Base-by-base conservation (phyloP, 2,797 vertebrate genomes). In the Pachyuromys duprasi region DNA sequence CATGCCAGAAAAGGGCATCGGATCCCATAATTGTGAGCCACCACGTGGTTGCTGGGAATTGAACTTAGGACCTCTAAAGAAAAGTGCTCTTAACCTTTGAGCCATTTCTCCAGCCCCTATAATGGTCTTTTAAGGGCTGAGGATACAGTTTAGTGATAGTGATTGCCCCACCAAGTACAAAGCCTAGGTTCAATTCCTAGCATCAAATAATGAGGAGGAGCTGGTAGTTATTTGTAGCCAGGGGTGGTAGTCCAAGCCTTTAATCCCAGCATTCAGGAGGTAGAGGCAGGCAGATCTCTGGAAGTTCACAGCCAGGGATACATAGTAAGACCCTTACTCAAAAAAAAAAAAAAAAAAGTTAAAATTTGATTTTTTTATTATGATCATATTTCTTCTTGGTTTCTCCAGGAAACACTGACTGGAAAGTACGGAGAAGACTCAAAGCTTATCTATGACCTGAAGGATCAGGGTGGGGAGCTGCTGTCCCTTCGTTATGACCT, bases 391-490 rank as follows among this genome's bases (percentile, higher is more conserved):
- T 96, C 28, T 92, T 36, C 15, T 3, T 65, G 0, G 17, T 57
- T 11, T 95, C 36, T 92, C 18, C 83, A 99, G 99, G 99, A 99
- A 98, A 99, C 99, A 0, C 84, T 99, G 95, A 99, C 97, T 0
- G 99, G 99, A 74, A 99, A 99, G 96, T 99, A 99, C 0, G 99
- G 99, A 13, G 99, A 99, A 97, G 99, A 99, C 53, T 98, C 99
- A 1, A 99, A 99, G 97, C 99, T 99, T 80, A 99, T 99, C 98
- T 99, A 99, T 0, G 99, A 99, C 97, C 98, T 99, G 91, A 99
- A 99, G 97, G 99, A 99, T 98, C 99, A 99, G 95, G 99, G 99
- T 42, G 99, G 99, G 93, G 99, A 99, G 98, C 99, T 99, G 95
- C 98, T 99, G 96, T 99, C 99, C 18, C 98, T 99, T 96, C 99